A percentile compares a stretch with the other conserved stretches of the same genome.
Evolutionary conservation across 2,113 vertebrate genomes (phyloP).

Genomic region (Felis catus): F.catus_Fca126_mat1.0 CM031420.1:79697001-79697500

Average conservation of each 20-base stretch:
- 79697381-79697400: not conserved
- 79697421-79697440: not conserved
- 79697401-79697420: not conserved
- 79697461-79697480: not conserved
- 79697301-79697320: not conserved
- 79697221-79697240: not conserved
- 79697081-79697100: slow-evolving; percentile 50
- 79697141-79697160: slow-evolving; percentile 64
- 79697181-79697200: slow-evolving; percentile 56
- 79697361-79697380: not conserved
- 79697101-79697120: slow-evolving; percentile 67
- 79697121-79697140: slow-evolving; percentile 64
- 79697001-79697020: slow-evolving; percentile 17
- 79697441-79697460: not conserved
- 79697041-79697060: not conserved
- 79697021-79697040: not conserved
- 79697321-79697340: not conserved
- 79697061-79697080: slow-evolving; percentile 33
- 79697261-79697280: not conserved
- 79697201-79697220: slow-evolving; percentile 63
- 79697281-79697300: not conserved
- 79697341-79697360: not conserved
- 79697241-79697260: not conserved
- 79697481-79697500: not conserved
- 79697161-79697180: slow-evolving; percentile 66